A percentile compares a stretch with the other conserved stretches of the same genome.
phyloP scores from a whole-genome alignment of 2,888 invertebrate genomes.

The Taenaris catops region DNA sequence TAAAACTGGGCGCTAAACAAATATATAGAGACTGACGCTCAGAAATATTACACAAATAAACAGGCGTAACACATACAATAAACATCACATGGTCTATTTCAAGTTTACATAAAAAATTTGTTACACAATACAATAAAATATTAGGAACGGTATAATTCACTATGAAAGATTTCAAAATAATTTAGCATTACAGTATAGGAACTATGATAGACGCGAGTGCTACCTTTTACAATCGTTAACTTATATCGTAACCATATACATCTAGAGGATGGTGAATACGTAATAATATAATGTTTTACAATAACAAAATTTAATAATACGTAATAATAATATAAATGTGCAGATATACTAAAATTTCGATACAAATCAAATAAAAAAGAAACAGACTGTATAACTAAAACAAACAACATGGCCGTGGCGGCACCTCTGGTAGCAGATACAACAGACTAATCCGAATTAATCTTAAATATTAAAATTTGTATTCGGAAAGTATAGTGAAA shows the following conservation, averaged over 20 bases:
- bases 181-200: conserved; percentile 77
- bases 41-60: conserved; percentile 30
- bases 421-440: conserved; percentile 69
- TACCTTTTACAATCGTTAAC: conserved; percentile 68
- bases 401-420: conserved; percentile 73
- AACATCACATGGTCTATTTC: conserved; percentile 39
- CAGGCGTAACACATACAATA: conserved; percentile 38
- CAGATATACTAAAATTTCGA: conserved; percentile 34
- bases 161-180: conserved; percentile 77
- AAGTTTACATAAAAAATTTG: conserved; percentile 53
- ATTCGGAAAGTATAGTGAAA: conserved; percentile 80
- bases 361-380: conserved; percentile 34
- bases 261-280: conserved; percentile 36
- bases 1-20: conserved; percentile 23
- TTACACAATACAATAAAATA: conserved; percentile 70
- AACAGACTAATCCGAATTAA: conserved; percentile 78
- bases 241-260: conserved; percentile 58
- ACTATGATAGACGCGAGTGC: conserved; percentile 76
- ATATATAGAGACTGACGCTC: conserved; percentile 17
- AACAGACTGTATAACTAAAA: conserved; percentile 55
- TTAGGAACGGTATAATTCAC: conserved; percentile 78
- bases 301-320: conserved; percentile 54
- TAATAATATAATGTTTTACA: conserved; percentile 41
- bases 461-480: conserved; percentile 80
- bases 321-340: conserved; percentile 40